Evolutionary conservation across 2,888 invertebrate species (phyloP), one percentile per base, ranked within the genome.

Genomic region (Hypselothyrea guttata): DNA sequence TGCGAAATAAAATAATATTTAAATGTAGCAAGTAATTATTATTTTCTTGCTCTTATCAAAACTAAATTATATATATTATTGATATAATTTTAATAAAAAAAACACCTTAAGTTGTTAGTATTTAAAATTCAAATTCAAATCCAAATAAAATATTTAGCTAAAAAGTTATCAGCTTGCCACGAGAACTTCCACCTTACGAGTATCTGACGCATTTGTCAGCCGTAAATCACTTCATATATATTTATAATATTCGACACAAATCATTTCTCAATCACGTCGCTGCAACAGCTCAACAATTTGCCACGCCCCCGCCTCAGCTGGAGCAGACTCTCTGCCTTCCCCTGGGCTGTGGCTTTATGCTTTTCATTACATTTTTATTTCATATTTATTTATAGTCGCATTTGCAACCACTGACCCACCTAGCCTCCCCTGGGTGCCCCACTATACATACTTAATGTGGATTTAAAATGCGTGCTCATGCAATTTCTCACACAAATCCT

Each of bases 401-500:
- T 59, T 69, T 68, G 15, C 52, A 40, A 27, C 40, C 57, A 31
- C 28, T 49, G n/a, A 35, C 46, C 46, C 16, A 8, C 46, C 59
- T 31, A 18, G 40, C 28, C 69, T 31, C 15, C 40, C 47, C 47
- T n/a, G 9, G 1, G 31, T 22, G 13, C 15, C 48, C 72, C 76
- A 59, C 58, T 58, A 66, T 83, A 61, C 75, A 85, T 78, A 65
- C 79, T 79, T 79, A 86, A 78, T 84, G 78, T 62, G 71, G 86
- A 84, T 81, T 86, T 81, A 84, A 81, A 86, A 84, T 86, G 82
- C 86, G 77, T 81, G 78, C 75, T 86, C 86, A 71, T 77, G 84
- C 81, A 84, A 81, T 81, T 81, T 81, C 82, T 81, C 84, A 86
- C 86, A 77, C 82, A 81, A 81, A 81, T 86, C 86, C 86, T 81